phyloP scores from a whole-genome alignment of 2,888 invertebrate species.

The Melieria picta region DNA sequence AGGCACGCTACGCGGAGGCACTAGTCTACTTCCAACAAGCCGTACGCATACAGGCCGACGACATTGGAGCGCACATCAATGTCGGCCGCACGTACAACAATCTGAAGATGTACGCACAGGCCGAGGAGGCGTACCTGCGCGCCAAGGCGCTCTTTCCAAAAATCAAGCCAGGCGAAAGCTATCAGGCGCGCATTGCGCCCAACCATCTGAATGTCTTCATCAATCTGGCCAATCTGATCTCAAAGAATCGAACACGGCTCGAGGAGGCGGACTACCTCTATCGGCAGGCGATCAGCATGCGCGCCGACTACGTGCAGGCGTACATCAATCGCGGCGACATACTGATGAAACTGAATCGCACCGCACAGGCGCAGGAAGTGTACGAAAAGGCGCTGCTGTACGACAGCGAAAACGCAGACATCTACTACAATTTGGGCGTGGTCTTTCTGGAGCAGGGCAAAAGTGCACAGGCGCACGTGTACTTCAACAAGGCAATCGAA shows the following conservation, averaged over 20 bases:
- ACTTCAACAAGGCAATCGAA: constrained; percentile 91
- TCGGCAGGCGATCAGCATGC: constrained; percentile 95
- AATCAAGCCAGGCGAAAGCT: constrained; percentile 92
- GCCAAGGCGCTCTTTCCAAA: constrained; percentile 90
- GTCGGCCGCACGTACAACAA: constrained; percentile 96
- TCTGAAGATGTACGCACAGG: constrained; percentile 85
- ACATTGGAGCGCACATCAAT: constrained; percentile 96
- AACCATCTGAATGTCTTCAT: constrained; percentile 96
- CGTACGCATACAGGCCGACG: constrained; percentile 92
- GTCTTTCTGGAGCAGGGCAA: constrained; percentile 93
- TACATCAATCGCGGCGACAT: constrained; percentile 98
- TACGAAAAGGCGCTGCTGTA: constrained; percentile 92
- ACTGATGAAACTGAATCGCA: constrained; percentile 91
- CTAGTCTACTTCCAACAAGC: constrained; percentile 92
- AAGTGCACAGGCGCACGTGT: constrained; percentile 88
- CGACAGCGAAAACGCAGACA: constrained; percentile 93
- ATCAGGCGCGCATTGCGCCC: constrained; percentile 94
- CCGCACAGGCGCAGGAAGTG: constrained; percentile 92
- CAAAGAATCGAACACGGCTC: constrained; percentile 88
- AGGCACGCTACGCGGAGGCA: constrained; percentile 77
- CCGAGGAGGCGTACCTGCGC: constrained; percentile 90
- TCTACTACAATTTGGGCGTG: constrained; percentile 94
- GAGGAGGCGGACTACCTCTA: constrained; percentile 95
- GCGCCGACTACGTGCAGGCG: constrained; percentile 88
- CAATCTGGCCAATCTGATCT: constrained; percentile 93